These are phyloP conservation scores for Lagorchestes hirsutus DNA, from an alignment of 2,797 vertebrate species.

Conservation along the genomic window DNA sequence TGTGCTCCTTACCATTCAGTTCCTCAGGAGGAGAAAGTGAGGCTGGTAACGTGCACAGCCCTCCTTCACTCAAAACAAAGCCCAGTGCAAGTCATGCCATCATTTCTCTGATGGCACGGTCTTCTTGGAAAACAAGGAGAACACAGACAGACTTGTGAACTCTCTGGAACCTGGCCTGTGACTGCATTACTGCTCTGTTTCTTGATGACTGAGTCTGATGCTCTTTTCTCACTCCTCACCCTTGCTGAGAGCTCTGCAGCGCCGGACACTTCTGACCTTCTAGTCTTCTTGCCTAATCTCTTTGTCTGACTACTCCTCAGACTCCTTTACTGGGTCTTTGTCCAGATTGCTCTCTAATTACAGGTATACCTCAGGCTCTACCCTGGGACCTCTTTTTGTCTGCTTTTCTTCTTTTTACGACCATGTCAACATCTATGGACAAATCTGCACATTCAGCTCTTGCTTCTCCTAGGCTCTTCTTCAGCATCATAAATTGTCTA, in stretches of 20 bases:
- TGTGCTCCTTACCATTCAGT: slow-evolving; percentile 43
- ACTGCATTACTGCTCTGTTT: neutral
- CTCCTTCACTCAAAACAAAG: too few relatives aligned
- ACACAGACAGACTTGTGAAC: too few relatives aligned
- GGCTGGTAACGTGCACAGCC: too few relatives aligned
- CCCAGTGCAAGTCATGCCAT: too few relatives aligned
- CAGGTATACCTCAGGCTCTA: neutral
- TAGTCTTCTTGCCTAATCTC: neutral
- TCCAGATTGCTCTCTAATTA: neutral
- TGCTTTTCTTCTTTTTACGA: neutral
- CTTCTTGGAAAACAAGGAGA: too few relatives aligned
- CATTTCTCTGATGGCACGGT: too few relatives aligned
- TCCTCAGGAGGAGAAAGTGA: too few relatives aligned
- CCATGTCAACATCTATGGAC: neutral
- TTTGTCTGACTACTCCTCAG: too few relatives aligned
- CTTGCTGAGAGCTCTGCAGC: neutral
- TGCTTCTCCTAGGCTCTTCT: neutral
- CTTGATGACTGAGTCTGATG: neutral
- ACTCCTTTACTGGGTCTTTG: neutral
- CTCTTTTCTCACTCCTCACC: neutral
- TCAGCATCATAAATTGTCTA: neutral
- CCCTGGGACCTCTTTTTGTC: neutral
- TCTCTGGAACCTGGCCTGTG: neutral
- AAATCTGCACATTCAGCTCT: neutral
- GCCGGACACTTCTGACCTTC: accelerated